These are phyloP conservation scores for Drosophila kikkawai DNA, from an alignment of 1,140 invertebrate genomes.

Conservation along the genomic window DNA sequence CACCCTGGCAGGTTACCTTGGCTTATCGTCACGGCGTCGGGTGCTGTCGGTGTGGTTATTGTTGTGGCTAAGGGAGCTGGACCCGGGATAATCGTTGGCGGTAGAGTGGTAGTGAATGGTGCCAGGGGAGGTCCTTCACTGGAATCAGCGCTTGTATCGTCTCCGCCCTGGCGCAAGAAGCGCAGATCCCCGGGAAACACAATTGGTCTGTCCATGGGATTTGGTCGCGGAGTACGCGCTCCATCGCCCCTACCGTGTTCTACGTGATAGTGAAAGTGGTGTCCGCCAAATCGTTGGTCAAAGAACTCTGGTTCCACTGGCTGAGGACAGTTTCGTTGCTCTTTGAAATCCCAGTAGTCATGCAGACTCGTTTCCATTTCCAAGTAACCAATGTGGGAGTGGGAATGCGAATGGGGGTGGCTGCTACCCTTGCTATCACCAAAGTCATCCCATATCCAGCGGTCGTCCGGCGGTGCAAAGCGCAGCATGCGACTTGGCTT, in stretches of 20 bases:
- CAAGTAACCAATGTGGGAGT: constrained; percentile 3
- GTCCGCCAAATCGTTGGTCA: constrained; percentile 31
- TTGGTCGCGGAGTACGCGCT: constrained; percentile 14
- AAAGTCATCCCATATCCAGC: constrained; percentile 58
- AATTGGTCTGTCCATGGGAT: constrained; percentile 58
- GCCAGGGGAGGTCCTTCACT: constrained; percentile 27
- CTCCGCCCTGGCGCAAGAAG: constrained; percentile 41
- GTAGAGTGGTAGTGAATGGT: constrained; percentile 14
- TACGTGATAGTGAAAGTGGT: constrained; percentile 57
- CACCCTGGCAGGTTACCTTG: constrained; percentile 74
- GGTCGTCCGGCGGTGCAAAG: constrained; percentile 43
- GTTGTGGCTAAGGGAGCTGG: background rate
- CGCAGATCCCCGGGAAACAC: constrained; percentile 71
- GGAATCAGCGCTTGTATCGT: background rate
- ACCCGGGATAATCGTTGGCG: background rate
- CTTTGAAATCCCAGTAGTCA: constrained; percentile 57
- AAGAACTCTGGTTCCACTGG: constrained; percentile 50
- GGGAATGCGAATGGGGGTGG: constrained; percentile 1
- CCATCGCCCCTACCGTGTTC: constrained; percentile 36
- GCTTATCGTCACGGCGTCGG: constrained; percentile 20
- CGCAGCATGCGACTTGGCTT: constrained; percentile 46
- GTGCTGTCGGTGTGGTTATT: background rate
- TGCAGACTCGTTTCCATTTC: constrained; percentile 40
- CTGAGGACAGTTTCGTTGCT: constrained; percentile 64
- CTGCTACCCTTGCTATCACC: constrained; percentile 2